Evolutionary conservation across 2,113 vertebrate species (phyloP).

Genomic region (Apteryx mantelli): DNA sequence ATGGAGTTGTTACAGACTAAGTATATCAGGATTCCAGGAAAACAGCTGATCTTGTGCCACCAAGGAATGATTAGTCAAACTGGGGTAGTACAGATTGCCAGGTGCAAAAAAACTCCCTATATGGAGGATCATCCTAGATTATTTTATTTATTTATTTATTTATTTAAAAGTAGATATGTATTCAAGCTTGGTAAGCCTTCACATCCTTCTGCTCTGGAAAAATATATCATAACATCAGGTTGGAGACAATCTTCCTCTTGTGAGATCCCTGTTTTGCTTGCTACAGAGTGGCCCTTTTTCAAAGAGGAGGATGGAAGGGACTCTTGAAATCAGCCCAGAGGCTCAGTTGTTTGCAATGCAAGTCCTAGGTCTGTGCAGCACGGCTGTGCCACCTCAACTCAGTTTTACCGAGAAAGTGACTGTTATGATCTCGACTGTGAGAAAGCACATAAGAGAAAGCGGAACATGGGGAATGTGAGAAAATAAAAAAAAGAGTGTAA

Average conservation of each 20-base stretch:
- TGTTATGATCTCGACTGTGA: neutral
- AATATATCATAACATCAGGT: neutral
- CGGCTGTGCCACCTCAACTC: neutral
- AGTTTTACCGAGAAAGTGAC: neutral
- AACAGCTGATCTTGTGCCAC: neutral
- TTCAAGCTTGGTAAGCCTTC: neutral
- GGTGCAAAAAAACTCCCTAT: neutral
- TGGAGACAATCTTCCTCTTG: neutral
- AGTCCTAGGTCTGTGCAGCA: neutral
- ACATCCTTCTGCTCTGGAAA: neutral
- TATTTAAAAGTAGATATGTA: neutral
- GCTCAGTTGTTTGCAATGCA: neutral
- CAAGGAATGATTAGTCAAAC: neutral
- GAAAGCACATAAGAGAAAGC: neutral
- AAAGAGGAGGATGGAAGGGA: neutral
- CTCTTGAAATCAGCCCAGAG: neutral
- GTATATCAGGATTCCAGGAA: neutral
- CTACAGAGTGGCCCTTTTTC: neutral
- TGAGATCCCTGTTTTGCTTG: neutral
- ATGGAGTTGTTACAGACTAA: neutral
- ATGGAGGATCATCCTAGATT: neutral
- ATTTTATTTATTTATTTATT: neutral
- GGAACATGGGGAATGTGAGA: no score
- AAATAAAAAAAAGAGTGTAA: neutral
- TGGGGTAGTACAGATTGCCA: neutral